Evolutionary conservation across 2,888 invertebrate species (phyloP).

Genomic region (Dasypogon diadema): DNA sequence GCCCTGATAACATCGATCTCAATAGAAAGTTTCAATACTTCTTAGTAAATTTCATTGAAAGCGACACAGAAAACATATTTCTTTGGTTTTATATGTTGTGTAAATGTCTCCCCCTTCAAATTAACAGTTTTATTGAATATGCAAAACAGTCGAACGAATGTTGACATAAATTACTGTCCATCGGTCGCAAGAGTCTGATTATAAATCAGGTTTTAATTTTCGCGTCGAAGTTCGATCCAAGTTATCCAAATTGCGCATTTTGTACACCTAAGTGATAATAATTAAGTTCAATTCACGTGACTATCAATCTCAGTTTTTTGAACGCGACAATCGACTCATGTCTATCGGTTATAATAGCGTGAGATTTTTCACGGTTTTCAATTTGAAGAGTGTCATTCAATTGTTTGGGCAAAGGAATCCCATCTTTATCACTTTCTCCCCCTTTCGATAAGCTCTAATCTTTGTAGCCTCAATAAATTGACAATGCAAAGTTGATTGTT

Average conservation of each 20-base stretch:
- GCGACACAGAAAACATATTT: too few relatives aligned
- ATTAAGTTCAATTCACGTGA: background rate
- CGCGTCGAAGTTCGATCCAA: too few relatives aligned
- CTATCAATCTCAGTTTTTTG: background rate
- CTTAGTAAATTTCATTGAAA: too few relatives aligned
- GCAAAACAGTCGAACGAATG: too few relatives aligned
- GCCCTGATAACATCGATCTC: too few relatives aligned
- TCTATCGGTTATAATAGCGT: constrained; percentile 2
- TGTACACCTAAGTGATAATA: constrained; percentile 6
- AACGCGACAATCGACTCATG: background rate
- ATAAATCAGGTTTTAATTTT: too few relatives aligned
- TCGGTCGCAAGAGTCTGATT: too few relatives aligned
- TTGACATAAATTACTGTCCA: too few relatives aligned
- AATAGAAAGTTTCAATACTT: too few relatives aligned
- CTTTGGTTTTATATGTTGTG: too few relatives aligned
- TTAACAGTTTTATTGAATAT: too few relatives aligned
- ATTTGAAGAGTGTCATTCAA: background rate
- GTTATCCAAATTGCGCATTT: constrained; percentile 5
- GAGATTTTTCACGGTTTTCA: constrained; percentile 4
- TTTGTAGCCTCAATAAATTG: background rate
- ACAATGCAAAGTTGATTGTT: constrained; percentile 1
- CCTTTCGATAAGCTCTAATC: background rate
- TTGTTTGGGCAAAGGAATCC: constrained; percentile 5
- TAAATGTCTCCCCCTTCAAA: too few relatives aligned
- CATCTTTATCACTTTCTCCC: background rate